Evolutionary conservation across 2,888 invertebrate species (phyloP), one percentile per base, ranked within the genome.

Genomic region (Boloria selene): DNA sequence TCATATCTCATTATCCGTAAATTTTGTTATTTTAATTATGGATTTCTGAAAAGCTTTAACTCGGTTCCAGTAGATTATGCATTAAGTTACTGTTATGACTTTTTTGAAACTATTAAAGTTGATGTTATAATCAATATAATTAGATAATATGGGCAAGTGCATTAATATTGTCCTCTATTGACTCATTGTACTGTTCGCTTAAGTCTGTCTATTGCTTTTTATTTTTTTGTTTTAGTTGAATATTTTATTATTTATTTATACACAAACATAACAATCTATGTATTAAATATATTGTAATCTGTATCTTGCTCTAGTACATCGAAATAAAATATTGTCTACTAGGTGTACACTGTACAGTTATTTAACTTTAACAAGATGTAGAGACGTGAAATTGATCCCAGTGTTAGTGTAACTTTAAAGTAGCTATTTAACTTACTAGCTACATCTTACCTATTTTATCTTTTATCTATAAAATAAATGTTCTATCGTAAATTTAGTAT

Each of bases 181-280:
- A 88, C 79, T 87, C 88, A 86, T 88, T 83, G 85, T 86, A 85
- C 87, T 88, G 83, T 90, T 90, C 82, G 90, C 91, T 90, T 88
- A 81, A 86, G 87, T 88, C 88, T 86, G 79, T 85, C 87, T 88
- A 84, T 85, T 88, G 85, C 82, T 84, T 87, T 85, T 77, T 83
- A 44, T 45, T 58, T 88, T n/a, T 87, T 92, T 91, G 91, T 92
- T 92, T 91, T 90, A 89, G 85, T 90, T 91, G 68, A 85, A 91
- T 91, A 90, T 92, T 92, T 90, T 92, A 91, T 92, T 91, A 92
- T 92, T 92, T 92, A 92, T 92, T 91, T 90, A 84, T 86, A 87
- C 79, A 84, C 73, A 78, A 84, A 79, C 84, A 78, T 78, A 84
- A 79, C 82, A 84, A 81, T 82, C 74, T 83, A 80, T 81, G 75